A percentile compares a stretch with the other conserved stretches of the same genome.
Conservation (phyloP, 2,888 invertebrate genomes). For the Zaprionus bogoriensis region DNA sequence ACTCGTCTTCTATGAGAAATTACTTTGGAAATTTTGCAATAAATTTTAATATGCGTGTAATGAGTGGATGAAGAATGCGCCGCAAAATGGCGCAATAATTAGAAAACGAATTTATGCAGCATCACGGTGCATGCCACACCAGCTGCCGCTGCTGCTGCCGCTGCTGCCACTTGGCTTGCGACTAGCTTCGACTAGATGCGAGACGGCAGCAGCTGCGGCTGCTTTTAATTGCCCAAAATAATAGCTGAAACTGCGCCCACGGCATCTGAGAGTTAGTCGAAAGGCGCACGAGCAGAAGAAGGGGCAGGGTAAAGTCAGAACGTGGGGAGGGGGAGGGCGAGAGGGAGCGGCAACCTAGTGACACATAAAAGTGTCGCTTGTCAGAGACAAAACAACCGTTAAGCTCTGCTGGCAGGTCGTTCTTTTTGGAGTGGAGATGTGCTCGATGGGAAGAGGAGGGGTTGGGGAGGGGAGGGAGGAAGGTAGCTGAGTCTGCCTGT, state of each 20-base stretch:
- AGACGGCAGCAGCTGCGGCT: conserved; percentile 12
- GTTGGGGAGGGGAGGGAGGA: not conserved
- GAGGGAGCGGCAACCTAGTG: conserved; percentile 59
- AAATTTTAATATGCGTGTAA: conserved; percentile 79
- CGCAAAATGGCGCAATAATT: conserved; percentile 61
- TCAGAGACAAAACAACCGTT: conserved; percentile 52
- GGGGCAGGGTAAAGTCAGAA: not conserved
- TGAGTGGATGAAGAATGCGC: conserved; percentile 70
- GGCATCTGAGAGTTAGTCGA: not conserved
- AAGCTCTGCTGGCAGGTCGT: conserved; percentile 11
- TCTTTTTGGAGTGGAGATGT: not conserved
- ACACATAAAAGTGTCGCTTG: conserved; percentile 72
- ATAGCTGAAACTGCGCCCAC: conserved; percentile 44
- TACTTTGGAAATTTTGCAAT: conserved; percentile 73
- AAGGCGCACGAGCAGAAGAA: not conserved
- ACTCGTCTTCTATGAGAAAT: conserved; percentile 75
- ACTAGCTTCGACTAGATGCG: not conserved
- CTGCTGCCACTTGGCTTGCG: not conserved
- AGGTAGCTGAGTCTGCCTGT: conserved; percentile 15
- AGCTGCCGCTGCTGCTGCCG: not conserved
- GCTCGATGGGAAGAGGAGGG: not conserved
- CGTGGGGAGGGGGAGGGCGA: not conserved
- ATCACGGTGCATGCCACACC: conserved; percentile 26
- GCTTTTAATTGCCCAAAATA: conserved; percentile 51
- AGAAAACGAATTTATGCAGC: conserved; percentile 61